Conservation (phyloP, 2,113 vertebrate genomes). For the Heteronetta atricapilla region DNA sequence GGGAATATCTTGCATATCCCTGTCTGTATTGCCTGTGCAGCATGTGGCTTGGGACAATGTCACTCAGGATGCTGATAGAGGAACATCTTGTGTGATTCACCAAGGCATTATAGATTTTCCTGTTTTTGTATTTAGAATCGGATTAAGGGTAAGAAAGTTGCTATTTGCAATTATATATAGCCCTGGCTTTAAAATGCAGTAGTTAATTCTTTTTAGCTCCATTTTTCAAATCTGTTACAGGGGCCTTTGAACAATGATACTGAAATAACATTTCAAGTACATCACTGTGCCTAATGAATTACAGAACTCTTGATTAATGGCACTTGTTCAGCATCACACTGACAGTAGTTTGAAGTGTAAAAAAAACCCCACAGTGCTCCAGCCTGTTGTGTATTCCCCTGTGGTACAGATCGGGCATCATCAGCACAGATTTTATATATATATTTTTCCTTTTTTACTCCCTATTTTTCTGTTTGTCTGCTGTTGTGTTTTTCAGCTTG, state of each 20-base stretch:
- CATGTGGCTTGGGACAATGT: too few species aligned
- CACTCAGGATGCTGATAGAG: neutral
- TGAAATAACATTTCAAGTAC: constrained; percentile 70
- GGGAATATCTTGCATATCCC: accelerated
- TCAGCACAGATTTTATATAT: neutral
- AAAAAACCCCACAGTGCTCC: neutral
- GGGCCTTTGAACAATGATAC: constrained; percentile 50
- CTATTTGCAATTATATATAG: neutral
- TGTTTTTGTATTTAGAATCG: neutral
- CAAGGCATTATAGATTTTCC: neutral
- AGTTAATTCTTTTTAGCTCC: constrained; percentile 22
- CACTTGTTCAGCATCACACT: constrained; percentile 62
- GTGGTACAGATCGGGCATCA: neutral
- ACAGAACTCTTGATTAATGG: constrained; percentile 64
- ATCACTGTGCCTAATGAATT: constrained; percentile 65
- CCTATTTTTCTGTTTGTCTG: neutral
- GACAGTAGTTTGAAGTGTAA: constrained; percentile 37
- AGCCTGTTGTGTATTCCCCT: neutral
- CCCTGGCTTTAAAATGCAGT: constrained; percentile 15
- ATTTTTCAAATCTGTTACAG: constrained; percentile 35
- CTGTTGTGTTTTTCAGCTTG: constrained; percentile 7
- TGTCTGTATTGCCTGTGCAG: neutral
- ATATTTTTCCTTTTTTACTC: neutral
- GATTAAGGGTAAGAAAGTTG: constrained; percentile 25
- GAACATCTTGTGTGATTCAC: accelerated